Evolutionary conservation across 2,888 invertebrate species (phyloP).

Genomic region (Ennomos erosarius): DNA sequence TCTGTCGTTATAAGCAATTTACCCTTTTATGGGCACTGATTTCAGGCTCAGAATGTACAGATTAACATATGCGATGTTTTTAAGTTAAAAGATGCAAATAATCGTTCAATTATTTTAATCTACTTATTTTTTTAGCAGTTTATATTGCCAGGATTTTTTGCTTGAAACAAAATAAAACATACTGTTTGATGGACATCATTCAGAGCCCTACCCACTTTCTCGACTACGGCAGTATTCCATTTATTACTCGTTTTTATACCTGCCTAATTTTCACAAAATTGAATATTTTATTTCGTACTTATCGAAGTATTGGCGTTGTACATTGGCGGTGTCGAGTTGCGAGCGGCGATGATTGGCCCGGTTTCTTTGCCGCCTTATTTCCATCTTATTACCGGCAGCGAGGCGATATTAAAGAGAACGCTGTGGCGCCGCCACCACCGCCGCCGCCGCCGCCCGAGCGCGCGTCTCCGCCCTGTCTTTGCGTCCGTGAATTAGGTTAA

Average conservation of each 20-base stretch:
- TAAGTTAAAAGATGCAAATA: not conserved
- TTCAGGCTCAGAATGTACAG: conserved; percentile 26
- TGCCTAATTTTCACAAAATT: conserved; percentile 39
- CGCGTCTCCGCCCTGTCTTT: conserved; percentile 82
- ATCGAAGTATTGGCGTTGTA: conserved; percentile 50
- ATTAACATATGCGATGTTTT: conserved; percentile 20
- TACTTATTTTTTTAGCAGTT: too few species aligned
- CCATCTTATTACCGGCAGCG: conserved; percentile 83
- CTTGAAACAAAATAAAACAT: not conserved
- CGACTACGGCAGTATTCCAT: conserved; percentile 23
- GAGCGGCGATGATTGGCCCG: conserved; percentile 79
- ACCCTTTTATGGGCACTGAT: conserved; percentile 38
- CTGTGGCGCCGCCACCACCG: conserved; percentile 51
- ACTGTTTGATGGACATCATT: conserved; percentile 5
- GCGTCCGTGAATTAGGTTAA: conserved; percentile 85
- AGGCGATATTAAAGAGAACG: conserved; percentile 80
- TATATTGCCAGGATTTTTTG: not conserved
- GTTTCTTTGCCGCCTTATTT: conserved; percentile 81
- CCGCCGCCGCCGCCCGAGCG: conserved; percentile 56
- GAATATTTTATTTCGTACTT: conserved; percentile 45
- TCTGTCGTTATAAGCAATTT: conserved; percentile 42
- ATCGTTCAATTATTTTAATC: not conserved
- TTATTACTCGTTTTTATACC: conserved; percentile 37
- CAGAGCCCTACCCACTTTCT: conserved; percentile 14
- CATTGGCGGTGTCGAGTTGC: conserved; percentile 67